Evolutionary conservation across 2,888 invertebrate genomes (phyloP).

Genomic region (Ophonus ardosiacus): DNA sequence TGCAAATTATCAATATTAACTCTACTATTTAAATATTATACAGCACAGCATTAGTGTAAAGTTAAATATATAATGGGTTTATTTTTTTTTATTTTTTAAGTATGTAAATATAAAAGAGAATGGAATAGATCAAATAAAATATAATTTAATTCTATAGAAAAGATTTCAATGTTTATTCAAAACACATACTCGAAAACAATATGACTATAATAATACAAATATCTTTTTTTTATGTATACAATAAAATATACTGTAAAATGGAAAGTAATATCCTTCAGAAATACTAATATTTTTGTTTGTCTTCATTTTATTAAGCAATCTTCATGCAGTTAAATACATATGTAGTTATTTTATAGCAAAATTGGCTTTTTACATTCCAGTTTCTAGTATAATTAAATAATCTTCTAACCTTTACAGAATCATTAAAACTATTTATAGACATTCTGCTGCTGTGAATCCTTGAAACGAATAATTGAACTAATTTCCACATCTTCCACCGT

Average conservation of each 20-base stretch:
- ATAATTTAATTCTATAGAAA: too few relatives aligned
- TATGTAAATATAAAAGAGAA: too few relatives aligned
- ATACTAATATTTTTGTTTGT: not conserved
- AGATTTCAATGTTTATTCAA: too few relatives aligned
- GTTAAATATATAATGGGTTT: not conserved
- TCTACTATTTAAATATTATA: not conserved
- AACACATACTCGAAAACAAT: too few relatives aligned
- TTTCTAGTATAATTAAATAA: not conserved
- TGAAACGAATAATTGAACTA: constrained; percentile 23
- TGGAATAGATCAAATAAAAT: too few relatives aligned
- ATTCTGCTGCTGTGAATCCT: constrained; percentile 18
- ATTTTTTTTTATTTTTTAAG: not conserved
- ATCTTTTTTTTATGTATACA: too few relatives aligned
- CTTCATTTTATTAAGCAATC: not conserved
- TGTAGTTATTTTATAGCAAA: not conserved
- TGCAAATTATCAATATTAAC: constrained; percentile 13
- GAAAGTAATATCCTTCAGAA: not conserved
- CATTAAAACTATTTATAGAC: constrained; percentile 11
- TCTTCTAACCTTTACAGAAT: not conserved
- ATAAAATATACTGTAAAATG: not conserved
- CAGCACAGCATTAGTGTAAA: not conserved
- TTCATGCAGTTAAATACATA: not conserved
- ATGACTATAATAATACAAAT: too few relatives aligned
- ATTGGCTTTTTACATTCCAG: not conserved
- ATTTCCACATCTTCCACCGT: not conserved